A percentile compares a stretch with the other conserved stretches of the same genome.
phyloP scores from a whole-genome alignment of 2,888 invertebrate species.

The Reticulitermes lucifugus region DNA sequence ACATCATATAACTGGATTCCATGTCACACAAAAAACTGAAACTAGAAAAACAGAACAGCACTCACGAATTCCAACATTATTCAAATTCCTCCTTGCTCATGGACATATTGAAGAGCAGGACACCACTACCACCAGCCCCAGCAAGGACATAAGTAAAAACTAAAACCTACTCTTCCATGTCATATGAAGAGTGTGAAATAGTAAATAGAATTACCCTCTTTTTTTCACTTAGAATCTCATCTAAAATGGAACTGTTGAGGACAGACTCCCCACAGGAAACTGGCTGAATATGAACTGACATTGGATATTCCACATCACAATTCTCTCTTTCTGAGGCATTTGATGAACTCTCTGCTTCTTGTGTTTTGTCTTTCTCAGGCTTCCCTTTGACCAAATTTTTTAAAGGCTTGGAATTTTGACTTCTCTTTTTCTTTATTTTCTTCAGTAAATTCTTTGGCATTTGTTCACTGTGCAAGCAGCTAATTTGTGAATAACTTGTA shows the following conservation, averaged over 20 bases:
- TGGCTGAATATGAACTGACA: not conserved
- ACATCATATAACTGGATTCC: no score
- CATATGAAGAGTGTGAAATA: not conserved
- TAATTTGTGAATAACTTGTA: not conserved
- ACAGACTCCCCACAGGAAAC: conserved; percentile 10
- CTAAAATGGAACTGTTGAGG: conserved; percentile 24
- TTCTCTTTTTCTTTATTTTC: conserved; percentile 3
- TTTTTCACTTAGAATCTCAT: conserved; percentile 34
- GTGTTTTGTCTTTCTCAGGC: not conserved
- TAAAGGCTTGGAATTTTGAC: not conserved
- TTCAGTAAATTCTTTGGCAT: not conserved
- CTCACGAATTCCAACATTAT: not conserved
- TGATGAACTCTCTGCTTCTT: not conserved
- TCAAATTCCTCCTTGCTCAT: not conserved
- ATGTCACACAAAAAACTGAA: no score
- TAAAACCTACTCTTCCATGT: not conserved
- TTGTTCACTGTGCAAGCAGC: not conserved
- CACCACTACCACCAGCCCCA: not conserved
- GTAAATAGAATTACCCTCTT: conserved; percentile 17
- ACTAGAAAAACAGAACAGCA: not conserved
- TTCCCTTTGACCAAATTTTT: not conserved
- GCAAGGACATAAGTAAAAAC: not conserved
- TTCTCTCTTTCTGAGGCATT: conserved; percentile 1
- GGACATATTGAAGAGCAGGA: not conserved
- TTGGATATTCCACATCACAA: conserved; percentile 12